Conservation (phyloP, 1,140 invertebrate species). For the Drosophila subpulchrella region DNA sequence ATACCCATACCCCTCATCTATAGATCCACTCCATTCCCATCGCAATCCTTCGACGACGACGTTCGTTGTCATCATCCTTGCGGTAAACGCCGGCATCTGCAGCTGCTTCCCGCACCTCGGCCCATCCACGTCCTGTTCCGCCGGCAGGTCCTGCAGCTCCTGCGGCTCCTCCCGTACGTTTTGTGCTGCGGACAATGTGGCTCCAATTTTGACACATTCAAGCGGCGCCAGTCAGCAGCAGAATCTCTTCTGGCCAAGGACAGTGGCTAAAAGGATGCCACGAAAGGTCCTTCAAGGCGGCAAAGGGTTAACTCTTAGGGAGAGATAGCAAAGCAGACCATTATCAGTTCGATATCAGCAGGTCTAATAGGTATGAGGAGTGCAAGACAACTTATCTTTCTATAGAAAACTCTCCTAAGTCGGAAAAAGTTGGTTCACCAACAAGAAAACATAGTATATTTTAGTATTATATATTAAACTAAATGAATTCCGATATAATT, state of each 20-base stretch:
- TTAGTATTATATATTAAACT: too few species aligned
- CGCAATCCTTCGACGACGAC: conserved; percentile 7
- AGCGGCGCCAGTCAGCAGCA: conserved; percentile 67
- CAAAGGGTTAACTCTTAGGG: conserved; percentile 3
- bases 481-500: too few species aligned
- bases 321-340: too few species aligned
- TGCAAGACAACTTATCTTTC: too few species aligned
- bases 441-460: too few species aligned
- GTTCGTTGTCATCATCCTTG: conserved; percentile 61
- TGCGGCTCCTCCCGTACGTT: conserved; percentile 59
- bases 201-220: conserved; percentile 83
- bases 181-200: conserved; percentile 81
- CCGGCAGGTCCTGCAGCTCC: conserved; percentile 14
- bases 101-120: conserved; percentile 50
- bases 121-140: conserved; percentile 37
- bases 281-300: conserved; percentile 10
- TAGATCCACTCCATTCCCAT: conserved; percentile 1
- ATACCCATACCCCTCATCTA: neutral
- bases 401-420: too few species aligned
- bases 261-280: conserved; percentile 24
- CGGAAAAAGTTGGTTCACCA: too few species aligned
- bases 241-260: conserved; percentile 29
- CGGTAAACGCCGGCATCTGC: conserved; percentile 71
- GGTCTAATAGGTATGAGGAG: neutral
- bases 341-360: neutral